These are phyloP conservation scores for Chymomyza fuscimana DNA, from an alignment of 2,888 invertebrate genomes.

Conservation along the genomic window DNA sequence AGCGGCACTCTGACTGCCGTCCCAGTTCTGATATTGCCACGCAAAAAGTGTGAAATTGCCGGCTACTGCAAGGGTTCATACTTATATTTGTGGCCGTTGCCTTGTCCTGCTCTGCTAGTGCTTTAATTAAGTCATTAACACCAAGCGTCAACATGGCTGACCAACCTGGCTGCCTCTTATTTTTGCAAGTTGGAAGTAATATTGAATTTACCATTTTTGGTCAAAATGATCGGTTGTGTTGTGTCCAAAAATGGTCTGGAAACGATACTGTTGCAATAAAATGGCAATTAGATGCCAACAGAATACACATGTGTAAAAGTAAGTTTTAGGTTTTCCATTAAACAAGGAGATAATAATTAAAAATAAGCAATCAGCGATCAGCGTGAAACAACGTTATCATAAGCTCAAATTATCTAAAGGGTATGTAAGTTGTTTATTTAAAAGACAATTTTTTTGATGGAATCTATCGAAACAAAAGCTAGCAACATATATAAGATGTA, in stretches of 20 bases:
- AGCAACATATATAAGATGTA: too few relatives aligned
- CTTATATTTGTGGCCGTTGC: background rate
- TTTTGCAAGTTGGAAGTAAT: constrained; percentile 40
- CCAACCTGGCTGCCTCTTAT: background rate
- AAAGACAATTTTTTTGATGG: too few relatives aligned
- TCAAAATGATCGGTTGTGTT: constrained; percentile 57
- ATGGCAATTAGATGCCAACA: constrained; percentile 56
- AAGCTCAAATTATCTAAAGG: too few relatives aligned
- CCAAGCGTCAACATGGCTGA: constrained; percentile 38
- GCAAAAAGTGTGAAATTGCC: constrained; percentile 75
- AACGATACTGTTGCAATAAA: constrained; percentile 68
- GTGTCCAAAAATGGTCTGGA: constrained; percentile 37
- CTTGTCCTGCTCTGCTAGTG: constrained; percentile 30
- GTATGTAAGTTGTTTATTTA: too few relatives aligned
- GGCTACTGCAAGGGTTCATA: constrained; percentile 51
- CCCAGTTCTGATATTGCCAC: constrained; percentile 55
- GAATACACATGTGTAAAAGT: too few relatives aligned
- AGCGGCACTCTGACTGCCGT: constrained; percentile 39
- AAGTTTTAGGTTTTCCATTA: background rate
- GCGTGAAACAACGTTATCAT: too few relatives aligned
- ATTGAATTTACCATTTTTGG: constrained; percentile 73
- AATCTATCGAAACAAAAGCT: too few relatives aligned
- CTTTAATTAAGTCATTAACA: constrained; percentile 78
- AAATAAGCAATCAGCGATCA: background rate
- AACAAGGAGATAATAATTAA: background rate